Evolutionary conservation across 2,797 vertebrate species (phyloP), one percentile per base, ranked within the genome.

Genomic region (Pipistrellus pygmaeus): DNA sequence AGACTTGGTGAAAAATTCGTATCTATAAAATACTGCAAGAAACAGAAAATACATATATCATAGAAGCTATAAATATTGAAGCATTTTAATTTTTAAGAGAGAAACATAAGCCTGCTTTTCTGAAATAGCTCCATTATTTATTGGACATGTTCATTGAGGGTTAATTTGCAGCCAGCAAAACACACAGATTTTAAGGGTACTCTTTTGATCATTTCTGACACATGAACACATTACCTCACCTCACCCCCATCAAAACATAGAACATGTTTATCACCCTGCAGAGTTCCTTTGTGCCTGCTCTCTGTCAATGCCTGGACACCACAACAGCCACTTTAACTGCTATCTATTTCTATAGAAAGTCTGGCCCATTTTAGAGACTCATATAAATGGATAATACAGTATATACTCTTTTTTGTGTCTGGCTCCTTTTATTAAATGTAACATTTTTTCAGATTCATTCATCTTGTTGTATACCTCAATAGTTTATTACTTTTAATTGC

Each of bases 141-240:
- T 85, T 81, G 44, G 48, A 89, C 71, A 55, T 81, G 13, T 48
- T 60, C 44, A 57, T 21, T 77, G 38, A 57, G 23, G 48, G 21
- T n/a, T 94, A 90, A 83, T 6, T 72, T 91, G n/a, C 8, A 78
- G 68, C 8, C 23, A 60, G 23, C 46, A 32, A 80, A 68, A 78
- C 17, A 76, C 0, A 77, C 20, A 15, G 7, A 51, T 60, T 53
- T 60, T 48, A 71, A 77, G 11, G n/a, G 8, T 48, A 38, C 0
- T 1, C 8, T 73, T 88, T n/a, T 91, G 30, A 35, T 86, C 53
- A 72, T 77, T 85, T 85, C 89, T 92, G 85, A 89, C n/a, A 76
- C 55, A 44, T 41, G 55, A 72, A 89, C n/a, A 20, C n/a, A 32
- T 77, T 53, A 14, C n/a, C 48, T 6, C 3, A 3, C 30, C 46